Percentiles rank a stretch among this genome's conserved stretches.
phyloP scores from a whole-genome alignment of 2,888 invertebrate species.

The Palloptera scutellata region DNA sequence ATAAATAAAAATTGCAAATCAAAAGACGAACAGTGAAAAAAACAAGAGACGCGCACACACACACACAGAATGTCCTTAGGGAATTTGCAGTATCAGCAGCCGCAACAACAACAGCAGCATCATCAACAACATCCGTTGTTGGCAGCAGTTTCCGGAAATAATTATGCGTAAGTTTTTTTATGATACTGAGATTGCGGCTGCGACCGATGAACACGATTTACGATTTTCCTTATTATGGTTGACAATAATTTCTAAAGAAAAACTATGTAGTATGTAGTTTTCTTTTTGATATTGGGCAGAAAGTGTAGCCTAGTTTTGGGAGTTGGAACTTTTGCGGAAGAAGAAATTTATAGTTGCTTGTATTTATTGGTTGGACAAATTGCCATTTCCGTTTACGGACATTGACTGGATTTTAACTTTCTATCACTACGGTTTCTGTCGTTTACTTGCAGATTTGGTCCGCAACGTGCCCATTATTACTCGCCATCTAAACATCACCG shows the following conservation, averaged over 20 bases:
- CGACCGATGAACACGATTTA: not conserved
- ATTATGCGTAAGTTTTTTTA: constrained; percentile 34
- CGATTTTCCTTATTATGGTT: not conserved
- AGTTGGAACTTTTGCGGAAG: not conserved
- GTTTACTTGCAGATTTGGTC: constrained; percentile 4
- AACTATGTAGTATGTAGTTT: not conserved
- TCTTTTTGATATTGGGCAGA: not conserved
- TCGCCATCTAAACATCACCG: too few relatives aligned
- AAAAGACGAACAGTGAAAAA: constrained; percentile 2
- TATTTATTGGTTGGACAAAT: not conserved
- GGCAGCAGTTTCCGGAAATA: constrained; percentile 32
- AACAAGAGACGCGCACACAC: not conserved
- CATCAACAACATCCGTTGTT: constrained; percentile 25
- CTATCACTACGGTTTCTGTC: not conserved
- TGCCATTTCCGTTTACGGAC: not conserved
- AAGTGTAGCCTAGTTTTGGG: not conserved
- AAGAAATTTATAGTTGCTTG: constrained; percentile 1
- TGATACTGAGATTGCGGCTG: too few relatives aligned
- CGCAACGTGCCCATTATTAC: constrained; percentile 1
- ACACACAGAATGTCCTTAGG: constrained; percentile 16
- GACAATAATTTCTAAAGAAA: not conserved
- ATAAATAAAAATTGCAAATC: constrained; percentile 17
- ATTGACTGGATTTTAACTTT: not conserved
- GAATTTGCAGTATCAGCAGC: constrained; percentile 19
- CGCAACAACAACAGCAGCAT: constrained; percentile 11